Conservation (phyloP, 2,888 invertebrate species). For the Athrips mouffetella region DNA sequence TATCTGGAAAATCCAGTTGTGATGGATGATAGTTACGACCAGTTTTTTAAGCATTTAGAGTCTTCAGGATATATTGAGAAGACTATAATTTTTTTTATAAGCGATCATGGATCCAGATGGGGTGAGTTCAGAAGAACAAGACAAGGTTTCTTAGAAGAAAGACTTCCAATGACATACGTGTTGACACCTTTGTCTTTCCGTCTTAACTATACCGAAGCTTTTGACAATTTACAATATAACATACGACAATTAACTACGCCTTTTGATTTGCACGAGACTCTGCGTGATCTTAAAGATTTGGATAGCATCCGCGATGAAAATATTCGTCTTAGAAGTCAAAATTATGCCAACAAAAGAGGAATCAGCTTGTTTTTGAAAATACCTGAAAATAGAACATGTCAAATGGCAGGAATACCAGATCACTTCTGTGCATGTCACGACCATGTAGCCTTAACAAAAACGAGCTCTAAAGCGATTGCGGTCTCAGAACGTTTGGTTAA, state of each 20-base stretch:
- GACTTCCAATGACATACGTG: constrained; percentile 85
- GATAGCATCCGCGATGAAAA: constrained; percentile 36
- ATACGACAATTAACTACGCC: constrained; percentile 81
- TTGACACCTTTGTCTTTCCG: constrained; percentile 83
- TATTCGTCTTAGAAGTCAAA: constrained; percentile 37
- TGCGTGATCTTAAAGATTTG: constrained; percentile 79
- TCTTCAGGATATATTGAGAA: constrained; percentile 71
- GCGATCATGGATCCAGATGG: constrained; percentile 92
- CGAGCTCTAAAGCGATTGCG: background rate
- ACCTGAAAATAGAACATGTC: constrained; percentile 82
- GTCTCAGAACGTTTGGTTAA: background rate
- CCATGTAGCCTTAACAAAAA: constrained; percentile 29
- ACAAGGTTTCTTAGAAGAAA: constrained; percentile 88
- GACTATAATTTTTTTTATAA: constrained; percentile 83
- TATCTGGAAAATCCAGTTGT: constrained; percentile 83
- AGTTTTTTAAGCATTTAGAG: constrained; percentile 71
- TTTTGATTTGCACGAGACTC: constrained; percentile 86
- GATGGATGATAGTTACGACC: constrained; percentile 80
- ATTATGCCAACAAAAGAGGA: constrained; percentile 72
- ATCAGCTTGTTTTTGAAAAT: constrained; percentile 85
- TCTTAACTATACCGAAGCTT: constrained; percentile 74
- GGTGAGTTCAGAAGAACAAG: constrained; percentile 86
- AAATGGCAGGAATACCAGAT: constrained; percentile 82
- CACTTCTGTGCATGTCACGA: constrained; percentile 91
- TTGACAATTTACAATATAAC: constrained; percentile 80